Percentiles rank a stretch among this genome's conserved stretches.
Evolutionary conservation across 2,113 vertebrate genomes (phyloP).

Genomic region (Acanthochromis polyacanthus): DNA sequence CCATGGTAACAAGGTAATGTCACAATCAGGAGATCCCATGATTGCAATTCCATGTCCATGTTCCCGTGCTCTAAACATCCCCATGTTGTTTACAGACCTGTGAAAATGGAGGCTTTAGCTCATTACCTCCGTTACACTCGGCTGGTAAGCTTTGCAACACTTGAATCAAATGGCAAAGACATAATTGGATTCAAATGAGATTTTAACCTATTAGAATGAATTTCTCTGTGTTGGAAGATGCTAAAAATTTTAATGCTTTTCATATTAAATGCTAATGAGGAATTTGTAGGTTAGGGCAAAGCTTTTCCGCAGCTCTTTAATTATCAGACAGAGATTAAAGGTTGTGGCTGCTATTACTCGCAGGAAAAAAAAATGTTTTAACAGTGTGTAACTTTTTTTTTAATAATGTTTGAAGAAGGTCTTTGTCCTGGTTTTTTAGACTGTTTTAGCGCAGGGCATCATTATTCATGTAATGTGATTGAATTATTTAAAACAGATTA

Average conservation of each 20-base stretch:
- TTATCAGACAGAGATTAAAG: conserved; percentile 55
- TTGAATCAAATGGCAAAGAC: conserved; percentile 58
- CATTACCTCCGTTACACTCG: conserved; percentile 70
- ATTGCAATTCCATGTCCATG: conserved; percentile 38
- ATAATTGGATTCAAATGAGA: conserved; percentile 78
- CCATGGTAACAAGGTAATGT: conserved; percentile 62
- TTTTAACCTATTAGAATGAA: conserved; percentile 73
- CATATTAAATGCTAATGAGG: conserved; percentile 61
- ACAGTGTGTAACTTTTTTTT: background rate
- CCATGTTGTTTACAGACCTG: conserved; percentile 56
- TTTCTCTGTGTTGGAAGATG: conserved; percentile 60
- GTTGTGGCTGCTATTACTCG: conserved; percentile 42
- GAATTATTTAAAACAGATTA: conserved; percentile 27
- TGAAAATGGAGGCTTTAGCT: conserved; percentile 61
- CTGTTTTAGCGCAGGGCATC: background rate
- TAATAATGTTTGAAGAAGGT: conserved; percentile 5
- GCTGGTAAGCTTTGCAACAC: conserved; percentile 45
- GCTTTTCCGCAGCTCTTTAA: conserved; percentile 36
- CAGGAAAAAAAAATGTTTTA: background rate
- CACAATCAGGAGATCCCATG: conserved; percentile 41
- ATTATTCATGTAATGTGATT: conserved; percentile 25
- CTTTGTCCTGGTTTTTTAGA: conserved; percentile 3
- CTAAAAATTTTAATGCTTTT: conserved; percentile 47
- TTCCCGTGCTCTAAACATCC: conserved; percentile 20
- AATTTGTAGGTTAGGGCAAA: conserved; percentile 47